Base-by-base conservation (phyloP, 2,113 vertebrate species). In the Dicrurus megarhynchus region DNA sequence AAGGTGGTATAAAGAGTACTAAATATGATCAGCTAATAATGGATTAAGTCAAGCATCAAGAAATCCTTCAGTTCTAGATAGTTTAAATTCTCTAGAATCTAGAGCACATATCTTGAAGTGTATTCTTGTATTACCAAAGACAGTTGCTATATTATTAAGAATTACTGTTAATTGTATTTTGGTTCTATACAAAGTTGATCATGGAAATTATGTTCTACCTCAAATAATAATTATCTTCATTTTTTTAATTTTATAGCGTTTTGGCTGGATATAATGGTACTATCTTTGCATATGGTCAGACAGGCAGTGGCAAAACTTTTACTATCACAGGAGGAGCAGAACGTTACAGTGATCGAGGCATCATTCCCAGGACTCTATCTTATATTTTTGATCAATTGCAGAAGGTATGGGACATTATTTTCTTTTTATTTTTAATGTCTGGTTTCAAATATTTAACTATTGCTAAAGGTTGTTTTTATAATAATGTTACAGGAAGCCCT, bases 271-370 rank as follows among this genome's bases (percentile, higher is more conserved):
- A 98, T 93, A 99, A 99, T 76, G 99, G 99, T 39, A 99, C 99
- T 74, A 98, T 99, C 92, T 99, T 99, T 95, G 99, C 99, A 8
- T 99, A 99, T 37, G 99, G 99, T 22, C 99, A 99, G 96, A 99
- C 99, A 1, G 99, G 99, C 81, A 99, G 99, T 19, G 99, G 99
- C 11, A 99, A 99, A 97, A 99, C 99, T 3, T 99, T 99, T 89
- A 99, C 99, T 67, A 99, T 99, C 95, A 99, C 99, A 5, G 99
- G 99, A 37, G 99, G 99, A 35, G 98, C 99, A 1, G 99, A 99
- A 90, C 98, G 96, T 59, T 99, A 99, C 94, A 97, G 89, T 1
- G 99, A 99, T 93, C 97, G 99, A 69, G 99, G 99, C 82, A 98
- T 99, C 75, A 99, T 99, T 97, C 99, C 99, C 41, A 98, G 99